A percentile compares a stretch with the other conserved stretches of the same genome.
These are phyloP conservation scores for Oreochromis mossambicus DNA, from an alignment of 2,797 vertebrate species.

Conservation along the genomic window DNA sequence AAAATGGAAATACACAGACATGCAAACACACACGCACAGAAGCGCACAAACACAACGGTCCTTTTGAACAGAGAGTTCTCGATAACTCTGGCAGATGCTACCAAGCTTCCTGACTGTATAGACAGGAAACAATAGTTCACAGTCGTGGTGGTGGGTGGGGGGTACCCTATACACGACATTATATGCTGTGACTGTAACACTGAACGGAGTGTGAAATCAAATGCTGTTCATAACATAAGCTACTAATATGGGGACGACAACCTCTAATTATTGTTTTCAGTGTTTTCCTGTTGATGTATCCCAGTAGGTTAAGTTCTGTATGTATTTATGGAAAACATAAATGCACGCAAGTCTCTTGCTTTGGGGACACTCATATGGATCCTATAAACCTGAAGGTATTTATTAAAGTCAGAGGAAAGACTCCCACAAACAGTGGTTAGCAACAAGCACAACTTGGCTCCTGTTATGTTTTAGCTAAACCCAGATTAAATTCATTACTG, in stretches of 20 bases:
- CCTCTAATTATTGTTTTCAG: background rate
- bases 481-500: background rate
- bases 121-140: background rate
- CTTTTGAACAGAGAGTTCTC: conserved; percentile 3
- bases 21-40: background rate
- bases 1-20: conserved; percentile 49
- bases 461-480: background rate
- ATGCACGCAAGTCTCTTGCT: background rate
- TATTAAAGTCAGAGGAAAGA: background rate
- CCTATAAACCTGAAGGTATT: background rate
- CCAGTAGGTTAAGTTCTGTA: background rate
- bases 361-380: background rate
- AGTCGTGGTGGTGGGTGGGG: background rate
- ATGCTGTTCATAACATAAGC: background rate
- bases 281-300: background rate
- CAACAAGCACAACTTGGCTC: background rate
- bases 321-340: background rate
- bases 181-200: background rate
- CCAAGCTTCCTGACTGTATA: background rate
- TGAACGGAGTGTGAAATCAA: background rate
- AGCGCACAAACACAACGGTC: conserved; percentile 17
- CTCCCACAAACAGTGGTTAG: background rate
- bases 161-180: background rate
- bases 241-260: background rate
- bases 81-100: background rate